Conservation (phyloP, 2,797 vertebrate species). For the Oceanodroma leucorhoa region DNA sequence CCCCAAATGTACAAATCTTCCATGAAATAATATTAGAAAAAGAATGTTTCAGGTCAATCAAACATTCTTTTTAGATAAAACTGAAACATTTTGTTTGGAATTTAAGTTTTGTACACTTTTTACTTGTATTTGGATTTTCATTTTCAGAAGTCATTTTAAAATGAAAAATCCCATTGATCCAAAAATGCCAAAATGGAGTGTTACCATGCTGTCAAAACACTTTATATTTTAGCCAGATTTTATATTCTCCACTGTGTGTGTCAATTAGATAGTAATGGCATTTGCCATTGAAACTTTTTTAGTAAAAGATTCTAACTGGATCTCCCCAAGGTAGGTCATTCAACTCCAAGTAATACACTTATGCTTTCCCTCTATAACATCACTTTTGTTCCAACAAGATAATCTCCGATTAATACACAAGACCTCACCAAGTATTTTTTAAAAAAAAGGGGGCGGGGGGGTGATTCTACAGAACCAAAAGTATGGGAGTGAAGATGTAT, state of each 20-base stretch:
- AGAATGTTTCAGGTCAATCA: neutral
- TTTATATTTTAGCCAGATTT: neutral
- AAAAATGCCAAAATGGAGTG: neutral
- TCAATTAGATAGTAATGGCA: neutral
- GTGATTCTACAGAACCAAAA: neutral
- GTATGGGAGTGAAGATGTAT: neutral
- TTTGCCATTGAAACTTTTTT: neutral
- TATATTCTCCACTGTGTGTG: neutral
- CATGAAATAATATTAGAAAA: neutral
- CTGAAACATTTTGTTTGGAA: neutral
- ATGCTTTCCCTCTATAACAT: neutral
- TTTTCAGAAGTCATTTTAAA: neutral
- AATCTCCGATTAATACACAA: neutral
- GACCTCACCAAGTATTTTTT: neutral
- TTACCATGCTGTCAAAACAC: neutral
- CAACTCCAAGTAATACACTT: neutral
- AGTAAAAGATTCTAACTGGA: neutral
- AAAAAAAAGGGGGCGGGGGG: rapidly evolving
- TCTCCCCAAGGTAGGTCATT: neutral
- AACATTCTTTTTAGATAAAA: neutral
- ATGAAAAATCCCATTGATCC: neutral
- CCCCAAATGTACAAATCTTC: neutral
- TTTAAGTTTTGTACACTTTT: neutral
- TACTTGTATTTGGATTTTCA: rapidly evolving
- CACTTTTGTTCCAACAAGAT: neutral